Conservation (phyloP, 2,888 invertebrate species). For the Mesoligia furuncula region DNA sequence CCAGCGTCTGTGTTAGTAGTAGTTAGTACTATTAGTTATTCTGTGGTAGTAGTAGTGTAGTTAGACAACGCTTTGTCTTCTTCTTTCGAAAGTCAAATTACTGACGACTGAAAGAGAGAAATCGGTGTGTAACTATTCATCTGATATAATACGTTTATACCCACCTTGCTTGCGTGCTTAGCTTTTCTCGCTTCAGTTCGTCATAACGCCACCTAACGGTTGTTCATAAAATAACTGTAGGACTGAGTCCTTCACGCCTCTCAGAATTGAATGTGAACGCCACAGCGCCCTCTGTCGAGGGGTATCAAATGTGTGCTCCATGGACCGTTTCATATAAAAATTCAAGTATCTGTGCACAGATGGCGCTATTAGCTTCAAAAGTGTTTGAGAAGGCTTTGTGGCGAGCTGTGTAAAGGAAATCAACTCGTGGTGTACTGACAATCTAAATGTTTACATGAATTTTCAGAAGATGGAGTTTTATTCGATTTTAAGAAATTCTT, state of each 20-base stretch:
- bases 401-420: background rate
- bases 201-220: conserved; percentile 23
- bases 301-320: background rate
- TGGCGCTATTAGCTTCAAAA: conserved; percentile 1
- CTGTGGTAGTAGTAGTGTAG: too few relatives aligned
- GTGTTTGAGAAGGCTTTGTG: background rate
- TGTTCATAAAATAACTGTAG: background rate
- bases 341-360: conserved; percentile 16
- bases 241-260: background rate
- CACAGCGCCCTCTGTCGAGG: conserved; percentile 19
- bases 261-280: background rate
- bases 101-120: too few relatives aligned
- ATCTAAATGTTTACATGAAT: background rate
- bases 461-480: conserved; percentile 19
- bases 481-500: too few relatives aligned
- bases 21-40: too few relatives aligned
- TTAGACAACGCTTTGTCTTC: too few relatives aligned
- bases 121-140: too few relatives aligned
- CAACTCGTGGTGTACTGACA: background rate
- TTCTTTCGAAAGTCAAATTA: too few relatives aligned
- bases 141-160: too few relatives aligned
- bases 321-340: background rate
- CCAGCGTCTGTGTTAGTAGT: too few relatives aligned
- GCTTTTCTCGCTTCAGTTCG: background rate
- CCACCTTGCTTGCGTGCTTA: background rate